These are phyloP conservation scores for Perdita meconis DNA, from an alignment of 2,888 invertebrate genomes.

Conservation along the genomic window DNA sequence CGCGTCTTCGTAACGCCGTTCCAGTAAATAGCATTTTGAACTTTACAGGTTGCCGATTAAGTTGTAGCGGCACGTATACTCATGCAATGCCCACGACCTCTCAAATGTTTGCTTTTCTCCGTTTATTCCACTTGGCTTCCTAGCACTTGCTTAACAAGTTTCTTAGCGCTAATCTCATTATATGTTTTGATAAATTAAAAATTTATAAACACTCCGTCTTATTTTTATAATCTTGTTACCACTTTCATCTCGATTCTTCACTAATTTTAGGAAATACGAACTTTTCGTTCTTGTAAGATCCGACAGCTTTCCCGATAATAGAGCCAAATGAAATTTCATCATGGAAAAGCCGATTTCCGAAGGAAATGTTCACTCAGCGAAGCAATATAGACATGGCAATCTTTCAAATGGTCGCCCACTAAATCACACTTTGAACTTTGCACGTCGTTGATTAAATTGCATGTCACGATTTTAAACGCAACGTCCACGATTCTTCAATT, in stretches of 20 bases:
- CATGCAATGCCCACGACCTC: constrained; percentile 17
- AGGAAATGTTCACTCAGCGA: constrained; percentile 11
- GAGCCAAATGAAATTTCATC: constrained; percentile 29
- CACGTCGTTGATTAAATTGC: constrained; percentile 39
- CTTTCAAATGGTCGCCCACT: constrained; percentile 23
- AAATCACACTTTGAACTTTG: constrained; percentile 16
- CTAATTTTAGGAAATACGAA: neutral
- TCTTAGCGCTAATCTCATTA: neutral
- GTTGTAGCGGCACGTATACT: constrained; percentile 20
- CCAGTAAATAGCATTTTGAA: constrained; percentile 36
- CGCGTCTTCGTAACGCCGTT: constrained; percentile 21
- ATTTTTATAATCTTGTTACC: neutral
- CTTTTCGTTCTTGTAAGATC: neutral
- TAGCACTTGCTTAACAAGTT: neutral
- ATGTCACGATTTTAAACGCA: constrained; percentile 24
- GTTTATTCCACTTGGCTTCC: constrained; percentile 15
- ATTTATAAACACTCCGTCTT: neutral
- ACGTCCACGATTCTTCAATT: neutral
- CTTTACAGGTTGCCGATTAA: constrained; percentile 44
- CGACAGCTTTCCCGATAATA: neutral
- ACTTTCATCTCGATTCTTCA: neutral
- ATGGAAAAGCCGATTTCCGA: constrained; percentile 17
- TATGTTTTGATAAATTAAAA: neutral
- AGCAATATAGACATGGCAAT: constrained; percentile 21
- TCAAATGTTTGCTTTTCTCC: neutral